Conservation (phyloP, 2,113 vertebrate species). For the Sturnus vulgaris region DNA sequence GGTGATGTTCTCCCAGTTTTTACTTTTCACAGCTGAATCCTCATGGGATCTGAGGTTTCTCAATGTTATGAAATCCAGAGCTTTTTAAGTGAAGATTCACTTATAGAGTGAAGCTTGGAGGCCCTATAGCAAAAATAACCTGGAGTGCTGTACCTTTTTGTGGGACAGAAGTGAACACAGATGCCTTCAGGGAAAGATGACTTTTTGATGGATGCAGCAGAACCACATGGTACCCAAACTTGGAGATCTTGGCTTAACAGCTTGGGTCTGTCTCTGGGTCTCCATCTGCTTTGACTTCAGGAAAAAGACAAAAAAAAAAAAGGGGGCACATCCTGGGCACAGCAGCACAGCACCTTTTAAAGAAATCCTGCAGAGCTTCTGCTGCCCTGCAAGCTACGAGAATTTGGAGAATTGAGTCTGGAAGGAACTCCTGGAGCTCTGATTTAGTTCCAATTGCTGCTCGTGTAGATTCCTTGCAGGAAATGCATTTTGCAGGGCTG, state of each 20-base stretch:
- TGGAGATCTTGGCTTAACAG: background rate
- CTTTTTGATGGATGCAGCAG: background rate
- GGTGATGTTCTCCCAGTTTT: background rate
- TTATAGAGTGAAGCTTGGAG: background rate
- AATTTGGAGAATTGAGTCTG: background rate
- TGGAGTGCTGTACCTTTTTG: background rate
- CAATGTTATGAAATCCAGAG: background rate
- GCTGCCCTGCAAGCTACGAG: background rate
- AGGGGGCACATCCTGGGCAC: background rate
- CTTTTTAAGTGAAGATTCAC: background rate
- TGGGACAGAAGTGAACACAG: background rate
- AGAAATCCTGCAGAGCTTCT: background rate
- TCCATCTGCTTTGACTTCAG: constrained; percentile 2
- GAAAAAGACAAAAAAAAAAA: background rate
- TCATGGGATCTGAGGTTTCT: background rate
- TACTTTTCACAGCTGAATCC: background rate
- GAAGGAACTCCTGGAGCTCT: background rate
- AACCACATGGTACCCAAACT: background rate
- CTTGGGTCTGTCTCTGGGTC: background rate
- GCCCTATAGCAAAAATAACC: background rate
- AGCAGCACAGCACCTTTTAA: background rate
- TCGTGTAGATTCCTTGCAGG: background rate
- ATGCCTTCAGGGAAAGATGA: background rate
- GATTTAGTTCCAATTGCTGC: background rate
- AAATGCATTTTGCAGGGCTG: background rate